phyloP scores from a whole-genome alignment of 2,888 invertebrate species.

The Epicampocera succincta region DNA sequence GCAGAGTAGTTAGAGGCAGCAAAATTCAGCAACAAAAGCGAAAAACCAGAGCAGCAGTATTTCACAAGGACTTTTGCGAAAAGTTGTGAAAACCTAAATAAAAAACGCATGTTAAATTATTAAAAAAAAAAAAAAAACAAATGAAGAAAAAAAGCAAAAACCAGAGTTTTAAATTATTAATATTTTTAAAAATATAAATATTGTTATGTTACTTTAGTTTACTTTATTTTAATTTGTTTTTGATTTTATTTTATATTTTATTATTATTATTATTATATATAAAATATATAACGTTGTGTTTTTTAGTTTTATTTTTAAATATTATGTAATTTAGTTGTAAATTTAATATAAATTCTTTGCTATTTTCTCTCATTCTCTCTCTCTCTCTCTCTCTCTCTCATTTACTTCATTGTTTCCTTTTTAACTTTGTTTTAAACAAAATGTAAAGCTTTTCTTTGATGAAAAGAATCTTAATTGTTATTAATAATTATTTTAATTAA shows the following conservation, averaged over 20 bases:
- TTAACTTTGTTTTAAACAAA: neutral
- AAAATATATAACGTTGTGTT: conserved; percentile 49
- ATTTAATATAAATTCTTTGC: conserved; percentile 5
- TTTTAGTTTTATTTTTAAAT: conserved; percentile 60
- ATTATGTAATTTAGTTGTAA: conserved; percentile 60
- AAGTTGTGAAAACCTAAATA: conserved; percentile 5
- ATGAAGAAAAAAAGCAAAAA: conserved; percentile 16
- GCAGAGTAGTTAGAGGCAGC: conserved; percentile 66
- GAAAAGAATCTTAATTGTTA: conserved; percentile 44
- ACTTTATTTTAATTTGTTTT: conserved; percentile 32
- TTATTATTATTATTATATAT: conserved; percentile 38
- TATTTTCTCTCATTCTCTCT: neutral
- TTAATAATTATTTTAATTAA: conserved; percentile 25
- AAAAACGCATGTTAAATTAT: conserved; percentile 26
- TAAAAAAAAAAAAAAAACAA: conserved; percentile 23
- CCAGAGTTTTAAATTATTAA: conserved; percentile 23
- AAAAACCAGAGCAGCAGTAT: conserved; percentile 27
- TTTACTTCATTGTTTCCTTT: neutral
- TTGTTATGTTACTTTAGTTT: conserved; percentile 42
- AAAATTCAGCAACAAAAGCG: conserved; percentile 42
- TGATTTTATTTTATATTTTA: conserved; percentile 33
- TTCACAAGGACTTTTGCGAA: conserved; percentile 40
- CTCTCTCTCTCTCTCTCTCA: neutral
- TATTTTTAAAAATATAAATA: conserved; percentile 31
- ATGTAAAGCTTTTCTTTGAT: conserved; percentile 6